Evolutionary conservation across 2,113 vertebrate species (phyloP).

Genomic region (Microtus montanus): DNA sequence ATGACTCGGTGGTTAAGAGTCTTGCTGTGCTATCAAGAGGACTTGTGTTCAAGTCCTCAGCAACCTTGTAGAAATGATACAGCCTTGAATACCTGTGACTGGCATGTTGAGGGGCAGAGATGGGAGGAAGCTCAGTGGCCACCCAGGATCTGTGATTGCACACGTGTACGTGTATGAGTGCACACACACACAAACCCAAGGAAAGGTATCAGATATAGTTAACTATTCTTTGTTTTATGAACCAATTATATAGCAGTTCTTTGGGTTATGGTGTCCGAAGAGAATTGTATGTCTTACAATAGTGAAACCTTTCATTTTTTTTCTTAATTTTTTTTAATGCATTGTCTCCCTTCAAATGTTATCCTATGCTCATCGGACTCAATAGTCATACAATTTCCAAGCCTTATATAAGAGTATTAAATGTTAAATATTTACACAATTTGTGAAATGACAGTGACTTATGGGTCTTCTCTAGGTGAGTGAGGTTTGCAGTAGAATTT

Average conservation of each 20-base stretch:
- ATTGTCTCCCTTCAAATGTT: background rate
- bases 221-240: background rate
- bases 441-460: background rate
- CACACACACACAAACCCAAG: background rate
- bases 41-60: background rate
- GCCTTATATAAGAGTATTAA: background rate
- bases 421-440: background rate
- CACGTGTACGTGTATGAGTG: background rate
- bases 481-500: background rate
- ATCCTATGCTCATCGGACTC: background rate
- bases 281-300: background rate
- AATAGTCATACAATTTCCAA: background rate
- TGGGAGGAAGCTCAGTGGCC: background rate
- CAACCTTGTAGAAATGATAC: too few relatives aligned
- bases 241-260: background rate
- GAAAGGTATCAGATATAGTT: background rate
- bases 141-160: background rate
- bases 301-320: background rate
- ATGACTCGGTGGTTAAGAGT: background rate
- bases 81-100: background rate
- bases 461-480: background rate
- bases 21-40: background rate
- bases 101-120: background rate
- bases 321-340: background rate
- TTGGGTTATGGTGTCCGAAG: background rate